Evolutionary conservation across 2,888 invertebrate genomes (phyloP).

Genomic region (Zele albiditarsus): DNA sequence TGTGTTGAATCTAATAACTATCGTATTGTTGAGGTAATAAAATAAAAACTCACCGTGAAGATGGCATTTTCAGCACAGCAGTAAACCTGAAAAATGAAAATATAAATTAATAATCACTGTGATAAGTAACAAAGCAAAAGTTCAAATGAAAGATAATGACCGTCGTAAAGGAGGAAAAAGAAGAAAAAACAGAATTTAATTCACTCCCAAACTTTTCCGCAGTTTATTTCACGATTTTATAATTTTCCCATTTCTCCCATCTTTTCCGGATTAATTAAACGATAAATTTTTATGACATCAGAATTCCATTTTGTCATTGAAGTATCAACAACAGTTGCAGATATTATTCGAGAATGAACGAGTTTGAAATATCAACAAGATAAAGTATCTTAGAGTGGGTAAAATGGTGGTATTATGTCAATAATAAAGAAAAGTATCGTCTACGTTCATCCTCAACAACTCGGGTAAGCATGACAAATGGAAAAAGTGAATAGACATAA

Average conservation of each 20-base stretch:
- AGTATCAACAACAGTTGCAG: too few relatives aligned
- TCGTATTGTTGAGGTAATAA: neutral
- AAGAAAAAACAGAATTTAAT: neutral
- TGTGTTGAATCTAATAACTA: neutral
- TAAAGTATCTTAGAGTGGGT: neutral
- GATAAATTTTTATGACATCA: too few relatives aligned
- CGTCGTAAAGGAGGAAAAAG: neutral
- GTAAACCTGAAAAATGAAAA: neutral
- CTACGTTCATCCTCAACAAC: constrained; percentile 3
- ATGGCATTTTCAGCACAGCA: neutral
- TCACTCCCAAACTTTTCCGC: neutral
- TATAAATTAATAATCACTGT: neutral
- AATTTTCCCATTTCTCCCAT: too few relatives aligned
- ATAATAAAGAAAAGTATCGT: neutral
- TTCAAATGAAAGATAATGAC: neutral
- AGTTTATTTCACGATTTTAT: neutral
- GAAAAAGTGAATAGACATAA: neutral
- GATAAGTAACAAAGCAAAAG: neutral
- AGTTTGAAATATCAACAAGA: neutral
- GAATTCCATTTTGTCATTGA: too few relatives aligned
- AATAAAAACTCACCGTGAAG: neutral
- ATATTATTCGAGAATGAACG: neutral
- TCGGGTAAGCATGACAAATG: constrained; percentile 1
- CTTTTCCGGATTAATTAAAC: too few relatives aligned
- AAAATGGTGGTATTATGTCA: neutral